Conservation (phyloP, 2,113 vertebrate genomes). For the Muscicapa adusta region DNA sequence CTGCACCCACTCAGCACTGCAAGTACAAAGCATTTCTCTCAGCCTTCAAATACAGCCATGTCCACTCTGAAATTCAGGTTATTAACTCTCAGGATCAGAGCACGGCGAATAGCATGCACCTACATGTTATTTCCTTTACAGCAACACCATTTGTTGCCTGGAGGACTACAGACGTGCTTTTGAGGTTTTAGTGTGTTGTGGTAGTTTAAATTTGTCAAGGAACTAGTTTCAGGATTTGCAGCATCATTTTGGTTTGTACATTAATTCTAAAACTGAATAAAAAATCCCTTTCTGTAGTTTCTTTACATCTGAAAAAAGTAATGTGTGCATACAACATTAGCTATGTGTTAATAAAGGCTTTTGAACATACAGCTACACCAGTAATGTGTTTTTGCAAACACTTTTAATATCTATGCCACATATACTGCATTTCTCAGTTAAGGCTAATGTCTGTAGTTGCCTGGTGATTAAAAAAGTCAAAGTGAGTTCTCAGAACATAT, state of each 20-base stretch:
- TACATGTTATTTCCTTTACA: background rate
- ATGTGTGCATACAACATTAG: fast-evolving
- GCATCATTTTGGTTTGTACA: background rate
- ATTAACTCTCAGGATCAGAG: background rate
- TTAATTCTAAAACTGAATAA: background rate
- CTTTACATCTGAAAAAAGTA: background rate
- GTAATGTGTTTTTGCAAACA: background rate
- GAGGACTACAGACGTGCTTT: background rate
- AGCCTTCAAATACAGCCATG: background rate
- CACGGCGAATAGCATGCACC: background rate
- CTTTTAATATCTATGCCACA: background rate
- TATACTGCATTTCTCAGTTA: background rate
- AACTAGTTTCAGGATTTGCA: background rate
- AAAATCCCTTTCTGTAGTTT: background rate
- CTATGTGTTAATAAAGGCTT: background rate
- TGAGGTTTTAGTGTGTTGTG: background rate
- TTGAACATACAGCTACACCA: background rate
- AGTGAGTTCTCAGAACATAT: background rate
- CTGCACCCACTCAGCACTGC: background rate
- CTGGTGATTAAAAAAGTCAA: background rate
- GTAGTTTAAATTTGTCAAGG: background rate
- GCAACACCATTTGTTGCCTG: background rate
- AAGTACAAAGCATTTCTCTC: background rate
- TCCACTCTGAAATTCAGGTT: background rate
- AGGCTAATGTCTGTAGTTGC: background rate